Conservation (phyloP, 64 coral and sea anemone species). For the Anthopleura sola region DNA sequence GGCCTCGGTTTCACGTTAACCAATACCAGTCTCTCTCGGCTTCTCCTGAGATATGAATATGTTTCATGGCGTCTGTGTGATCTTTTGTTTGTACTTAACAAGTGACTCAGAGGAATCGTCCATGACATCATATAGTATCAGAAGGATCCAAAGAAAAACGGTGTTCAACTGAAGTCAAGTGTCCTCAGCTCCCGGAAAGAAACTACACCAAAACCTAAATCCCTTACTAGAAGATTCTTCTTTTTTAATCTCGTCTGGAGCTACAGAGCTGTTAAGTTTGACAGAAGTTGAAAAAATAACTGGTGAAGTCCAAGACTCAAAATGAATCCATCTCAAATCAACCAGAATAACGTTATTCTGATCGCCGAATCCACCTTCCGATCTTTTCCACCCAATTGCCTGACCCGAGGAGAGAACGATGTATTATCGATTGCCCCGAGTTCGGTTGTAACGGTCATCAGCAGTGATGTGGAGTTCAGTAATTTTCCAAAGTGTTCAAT, state of each 20-base stretch:
- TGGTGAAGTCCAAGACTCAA: background rate
- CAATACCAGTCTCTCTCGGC: background rate
- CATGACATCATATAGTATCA: background rate
- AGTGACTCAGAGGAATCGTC: background rate
- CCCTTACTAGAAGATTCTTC: too few relatives aligned
- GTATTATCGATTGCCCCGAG: constrained; percentile 22
- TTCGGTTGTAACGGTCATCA: constrained; percentile 44
- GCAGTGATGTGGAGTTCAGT: constrained; percentile 55
- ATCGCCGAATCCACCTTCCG: constrained; percentile 48
- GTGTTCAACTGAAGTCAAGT: too few relatives aligned
- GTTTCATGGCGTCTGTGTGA: background rate
- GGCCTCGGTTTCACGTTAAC: background rate
- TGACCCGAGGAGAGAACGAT: background rate
- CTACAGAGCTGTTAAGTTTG: too few relatives aligned
- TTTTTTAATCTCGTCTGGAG: too few relatives aligned
- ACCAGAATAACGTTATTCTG: constrained; percentile 20
- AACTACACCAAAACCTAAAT: too few relatives aligned
- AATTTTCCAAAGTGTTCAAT: constrained; percentile 28
- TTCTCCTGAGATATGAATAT: background rate
- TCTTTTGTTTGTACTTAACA: background rate
- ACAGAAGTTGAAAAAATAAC: too few relatives aligned
- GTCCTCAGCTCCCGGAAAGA: too few relatives aligned
- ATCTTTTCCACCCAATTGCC: constrained; percentile 42
- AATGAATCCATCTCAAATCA: background rate
- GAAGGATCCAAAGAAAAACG: background rate